phyloP scores from a whole-genome alignment of 2,113 vertebrate species.

The Pyxicephalus adspersus region DNA sequence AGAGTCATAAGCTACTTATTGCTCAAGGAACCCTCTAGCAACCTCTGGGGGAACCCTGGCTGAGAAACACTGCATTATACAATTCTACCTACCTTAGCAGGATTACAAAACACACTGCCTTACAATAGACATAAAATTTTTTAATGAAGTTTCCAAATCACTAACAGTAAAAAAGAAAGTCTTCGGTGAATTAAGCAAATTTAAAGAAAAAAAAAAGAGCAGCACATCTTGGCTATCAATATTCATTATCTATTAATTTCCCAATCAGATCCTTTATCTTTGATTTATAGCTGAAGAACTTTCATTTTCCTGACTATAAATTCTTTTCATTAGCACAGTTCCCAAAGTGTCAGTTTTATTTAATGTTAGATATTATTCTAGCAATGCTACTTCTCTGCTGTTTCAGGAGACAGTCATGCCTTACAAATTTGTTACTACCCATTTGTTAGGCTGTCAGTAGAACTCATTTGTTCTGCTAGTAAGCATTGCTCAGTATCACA shows the following conservation, averaged over 20 bases:
- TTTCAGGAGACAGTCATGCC: conserved; percentile 64
- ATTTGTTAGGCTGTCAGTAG: conserved; percentile 70
- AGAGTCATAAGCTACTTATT: no score
- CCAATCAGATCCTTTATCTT: conserved; percentile 46
- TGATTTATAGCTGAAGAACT: conserved; percentile 52
- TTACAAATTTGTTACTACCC: conserved; percentile 71
- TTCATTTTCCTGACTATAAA: conserved; percentile 53
- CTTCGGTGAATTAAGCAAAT: not conserved
- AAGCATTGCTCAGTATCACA: conserved; percentile 65
- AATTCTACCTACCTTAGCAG: no score
- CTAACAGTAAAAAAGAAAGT: not conserved
- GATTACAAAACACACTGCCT: not conserved
- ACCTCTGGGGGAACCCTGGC: no score
- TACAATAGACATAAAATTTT: not conserved
- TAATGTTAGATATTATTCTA: conserved; percentile 57
- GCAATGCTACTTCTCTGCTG: conserved; percentile 57
- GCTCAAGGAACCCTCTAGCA: no score
- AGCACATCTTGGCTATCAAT: conserved; percentile 23
- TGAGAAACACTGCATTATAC: no score
- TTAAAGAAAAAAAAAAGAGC: conserved; percentile 13
- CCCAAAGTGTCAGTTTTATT: conserved; percentile 56
- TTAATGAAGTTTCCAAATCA: not conserved
- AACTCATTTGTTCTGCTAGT: conserved; percentile 69
- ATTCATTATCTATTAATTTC: conserved; percentile 55
- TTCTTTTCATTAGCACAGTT: conserved; percentile 47